Base-by-base conservation (phyloP, 2,113 vertebrate species). In the Anolis carolinensis region DNA sequence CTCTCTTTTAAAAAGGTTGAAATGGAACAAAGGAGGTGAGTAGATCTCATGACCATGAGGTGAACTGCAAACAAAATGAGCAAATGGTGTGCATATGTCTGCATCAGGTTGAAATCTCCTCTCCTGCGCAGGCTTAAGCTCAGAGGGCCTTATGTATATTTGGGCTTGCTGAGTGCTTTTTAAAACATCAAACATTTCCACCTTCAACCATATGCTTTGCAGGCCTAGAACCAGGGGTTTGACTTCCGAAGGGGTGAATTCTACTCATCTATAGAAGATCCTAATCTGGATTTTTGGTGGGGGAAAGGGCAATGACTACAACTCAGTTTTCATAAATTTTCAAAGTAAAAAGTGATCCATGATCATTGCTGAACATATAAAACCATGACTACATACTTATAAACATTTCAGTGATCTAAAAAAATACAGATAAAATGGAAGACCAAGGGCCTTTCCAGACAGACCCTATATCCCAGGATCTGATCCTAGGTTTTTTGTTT, bases 81-180 rank as follows among this genome's bases (percentile, higher is more conserved):
- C 85, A 81, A 86, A 81, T 81, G 79, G 85, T 75, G 59, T 52
- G 18, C 79, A 81, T 75, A 81, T 86, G 85, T 81, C 81, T 86
- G 39, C 71, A 65, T 36, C 80, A 81, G 71, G 70, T 21, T 36
- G 21, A 36, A 81, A 65, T 79, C 34, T 39, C n/a, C 14, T 63
- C 70, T 63, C 70, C 36, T 9, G 74, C 85, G 30, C 20, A 72
- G 16, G 70, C 79, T 81, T 85, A 81, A 67, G 52, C 62, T 36
- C 79, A 67, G 71, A 81, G 59, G 71, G 32, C 39, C 71, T 59
- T 74, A 74, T 81, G 32, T 23, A 65, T 36, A 86, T 86, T 81
- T 81, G 48, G 79, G 67, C 55, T 81, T 14, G 34, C 21, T 32
- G 55, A 86, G 70, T 55, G 73, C 67, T 80, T 67, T 44, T 81